Evolutionary conservation across 2,113 vertebrate species (phyloP).

Genomic region (Xiphophorus maculatus): DNA sequence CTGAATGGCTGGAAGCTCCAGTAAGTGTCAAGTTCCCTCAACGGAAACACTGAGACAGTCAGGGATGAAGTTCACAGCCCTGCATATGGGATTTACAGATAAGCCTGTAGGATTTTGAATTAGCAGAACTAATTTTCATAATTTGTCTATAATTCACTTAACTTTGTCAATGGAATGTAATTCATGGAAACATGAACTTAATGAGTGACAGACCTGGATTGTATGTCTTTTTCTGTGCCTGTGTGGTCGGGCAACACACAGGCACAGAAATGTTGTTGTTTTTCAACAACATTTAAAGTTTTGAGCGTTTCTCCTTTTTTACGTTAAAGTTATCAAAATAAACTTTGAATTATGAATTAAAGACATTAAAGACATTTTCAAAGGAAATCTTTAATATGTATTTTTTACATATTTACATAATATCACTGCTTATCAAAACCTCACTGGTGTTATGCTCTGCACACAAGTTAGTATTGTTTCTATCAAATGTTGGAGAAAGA

Average conservation of each 20-base stretch:
- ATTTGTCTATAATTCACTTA: constrained; percentile 23
- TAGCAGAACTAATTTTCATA: constrained; percentile 35
- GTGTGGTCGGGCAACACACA: not conserved
- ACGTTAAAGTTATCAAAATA: too few relatives aligned
- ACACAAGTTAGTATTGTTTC: too few relatives aligned
- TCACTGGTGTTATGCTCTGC: too few relatives aligned
- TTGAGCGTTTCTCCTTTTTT: too few relatives aligned
- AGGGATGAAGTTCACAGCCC: constrained; percentile 41
- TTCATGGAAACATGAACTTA: constrained; percentile 21
- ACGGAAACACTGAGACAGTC: constrained; percentile 57
- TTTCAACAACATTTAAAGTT: not conserved
- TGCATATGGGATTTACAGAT: constrained; percentile 29
- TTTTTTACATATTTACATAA: too few relatives aligned
- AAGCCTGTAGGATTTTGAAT: constrained; percentile 22
- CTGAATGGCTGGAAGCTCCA: constrained; percentile 59
- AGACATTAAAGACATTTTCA: too few relatives aligned
- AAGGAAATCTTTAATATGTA: too few relatives aligned
- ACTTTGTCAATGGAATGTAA: constrained; percentile 8
- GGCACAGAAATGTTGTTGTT: not conserved
- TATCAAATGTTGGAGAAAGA: too few relatives aligned
- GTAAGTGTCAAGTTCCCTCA: constrained; percentile 65
- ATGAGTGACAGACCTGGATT: constrained; percentile 14
- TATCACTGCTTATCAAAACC: too few relatives aligned
- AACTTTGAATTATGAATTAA: too few relatives aligned
- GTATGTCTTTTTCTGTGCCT: constrained; percentile 3